phyloP scores from a whole-genome alignment of 2,888 invertebrate genomes.

The Cerastis rubricosa region DNA sequence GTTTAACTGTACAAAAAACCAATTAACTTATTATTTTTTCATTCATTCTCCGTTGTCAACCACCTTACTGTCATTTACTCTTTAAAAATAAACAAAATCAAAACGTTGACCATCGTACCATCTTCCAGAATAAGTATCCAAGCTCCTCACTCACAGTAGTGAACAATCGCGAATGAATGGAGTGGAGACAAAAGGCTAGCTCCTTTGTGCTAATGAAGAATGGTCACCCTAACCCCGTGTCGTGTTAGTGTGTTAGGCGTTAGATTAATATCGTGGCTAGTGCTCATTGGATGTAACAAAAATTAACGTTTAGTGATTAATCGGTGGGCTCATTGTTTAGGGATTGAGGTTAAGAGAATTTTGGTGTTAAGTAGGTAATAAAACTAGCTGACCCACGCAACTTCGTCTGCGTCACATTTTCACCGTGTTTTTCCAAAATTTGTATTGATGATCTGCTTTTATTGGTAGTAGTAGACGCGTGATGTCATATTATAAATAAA shows the following conservation, averaged over 20 bases:
- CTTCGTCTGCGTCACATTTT: too few species aligned
- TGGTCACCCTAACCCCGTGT: slow-evolving; percentile 85
- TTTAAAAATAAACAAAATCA: slow-evolving; percentile 5
- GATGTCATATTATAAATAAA: too few species aligned
- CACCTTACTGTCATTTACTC: not conserved
- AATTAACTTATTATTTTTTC: not conserved
- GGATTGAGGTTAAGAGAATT: not conserved
- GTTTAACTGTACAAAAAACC: not conserved
- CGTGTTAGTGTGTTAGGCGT: slow-evolving; percentile 85
- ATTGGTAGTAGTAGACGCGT: too few species aligned
- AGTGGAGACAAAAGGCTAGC: slow-evolving; percentile 86
- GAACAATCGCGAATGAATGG: slow-evolving; percentile 89
- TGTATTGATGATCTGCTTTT: too few species aligned
- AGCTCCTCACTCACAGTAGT: slow-evolving; percentile 79
- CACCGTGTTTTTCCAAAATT: too few species aligned
- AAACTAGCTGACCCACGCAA: too few species aligned
- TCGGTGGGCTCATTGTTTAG: slow-evolving; percentile 33
- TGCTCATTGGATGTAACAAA: slow-evolving; percentile 66
- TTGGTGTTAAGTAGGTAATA: not conserved
- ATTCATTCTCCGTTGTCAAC: not conserved
- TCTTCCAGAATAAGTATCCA: slow-evolving; percentile 74
- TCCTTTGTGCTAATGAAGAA: slow-evolving; percentile 90
- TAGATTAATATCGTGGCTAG: slow-evolving; percentile 81
- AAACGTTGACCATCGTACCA: slow-evolving; percentile 3
- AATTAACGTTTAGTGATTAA: slow-evolving; percentile 61